phyloP scores from a whole-genome alignment of 1,140 invertebrate species.

The Conus ventricosus region DNA sequence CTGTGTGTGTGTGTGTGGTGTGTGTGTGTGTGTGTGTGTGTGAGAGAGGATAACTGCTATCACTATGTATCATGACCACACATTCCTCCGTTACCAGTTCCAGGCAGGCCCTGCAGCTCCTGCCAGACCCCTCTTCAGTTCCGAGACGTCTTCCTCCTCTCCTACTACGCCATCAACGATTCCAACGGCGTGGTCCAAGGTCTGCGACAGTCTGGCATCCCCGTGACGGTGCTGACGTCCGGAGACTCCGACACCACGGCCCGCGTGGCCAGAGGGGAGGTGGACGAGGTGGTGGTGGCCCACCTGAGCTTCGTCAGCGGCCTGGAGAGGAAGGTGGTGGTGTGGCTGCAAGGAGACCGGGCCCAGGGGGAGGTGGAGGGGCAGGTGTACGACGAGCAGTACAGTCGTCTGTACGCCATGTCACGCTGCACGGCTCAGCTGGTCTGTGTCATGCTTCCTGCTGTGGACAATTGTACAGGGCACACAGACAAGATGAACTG shows the following conservation, averaged over 20 bases:
- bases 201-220: slow-evolving; percentile 3
- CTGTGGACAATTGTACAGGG: neutral
- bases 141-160: neutral
- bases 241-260: neutral
- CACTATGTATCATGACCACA: no score
- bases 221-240: neutral
- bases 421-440: slow-evolving; percentile 31
- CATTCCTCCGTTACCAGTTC: neutral
- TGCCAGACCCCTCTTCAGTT: neutral
- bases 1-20: no score
- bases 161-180: neutral
- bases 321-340: slow-evolving; percentile 12
- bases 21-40: no score
- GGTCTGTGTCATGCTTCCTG: slow-evolving; percentile 13
- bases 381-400: neutral
- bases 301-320: neutral
- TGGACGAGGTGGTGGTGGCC: neutral
- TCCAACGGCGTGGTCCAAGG: neutral
- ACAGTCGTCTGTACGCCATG: slow-evolving; percentile 25
- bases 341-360: neutral
- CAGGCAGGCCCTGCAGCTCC: neutral
- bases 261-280: neutral
- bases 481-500: neutral
- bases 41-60: no score
- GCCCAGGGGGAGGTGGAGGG: neutral